These are phyloP conservation scores for Leucoraja ocellata DNA, from an alignment of 2,797 vertebrate genomes.

Conservation along the genomic window DNA sequence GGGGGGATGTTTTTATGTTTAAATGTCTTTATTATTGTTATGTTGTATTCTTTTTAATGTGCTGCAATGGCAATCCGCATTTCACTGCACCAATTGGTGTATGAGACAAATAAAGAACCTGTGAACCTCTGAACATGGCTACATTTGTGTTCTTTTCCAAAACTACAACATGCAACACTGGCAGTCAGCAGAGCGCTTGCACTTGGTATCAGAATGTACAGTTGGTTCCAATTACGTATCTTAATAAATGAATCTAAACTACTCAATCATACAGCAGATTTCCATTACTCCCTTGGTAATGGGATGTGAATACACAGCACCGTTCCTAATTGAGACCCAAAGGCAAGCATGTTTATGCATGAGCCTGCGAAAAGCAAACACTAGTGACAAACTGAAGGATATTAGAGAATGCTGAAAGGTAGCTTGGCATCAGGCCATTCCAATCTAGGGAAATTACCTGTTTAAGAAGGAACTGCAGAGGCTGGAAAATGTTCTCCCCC, in stretches of 20 bases:
- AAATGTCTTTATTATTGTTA: too few species aligned
- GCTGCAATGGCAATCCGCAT: too few species aligned
- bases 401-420: not conserved
- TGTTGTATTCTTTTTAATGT: too few species aligned
- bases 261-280: not conserved
- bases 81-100: too few species aligned
- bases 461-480: too few species aligned
- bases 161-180: not conserved
- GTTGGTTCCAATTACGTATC: not conserved
- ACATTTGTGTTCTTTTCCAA: not conserved
- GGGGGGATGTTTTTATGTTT: too few species aligned
- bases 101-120: too few species aligned
- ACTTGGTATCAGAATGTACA: not conserved
- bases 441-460: not conserved
- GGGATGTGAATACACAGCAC: not conserved
- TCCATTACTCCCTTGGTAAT: constrained; percentile 23
- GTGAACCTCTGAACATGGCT: too few species aligned
- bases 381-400: not conserved
- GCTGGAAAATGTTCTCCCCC: too few species aligned
- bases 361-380: not conserved
- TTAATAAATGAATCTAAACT: not conserved
- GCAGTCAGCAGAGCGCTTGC: too few species aligned
- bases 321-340: constrained; percentile 11
- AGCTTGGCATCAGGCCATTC: not conserved
- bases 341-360: not conserved